A percentile compares a stretch with the other conserved stretches of the same genome.
These are phyloP conservation scores for Gallinago undulata DNA, from an alignment of 2,113 vertebrate genomes.

Conservation along the genomic window DNA sequence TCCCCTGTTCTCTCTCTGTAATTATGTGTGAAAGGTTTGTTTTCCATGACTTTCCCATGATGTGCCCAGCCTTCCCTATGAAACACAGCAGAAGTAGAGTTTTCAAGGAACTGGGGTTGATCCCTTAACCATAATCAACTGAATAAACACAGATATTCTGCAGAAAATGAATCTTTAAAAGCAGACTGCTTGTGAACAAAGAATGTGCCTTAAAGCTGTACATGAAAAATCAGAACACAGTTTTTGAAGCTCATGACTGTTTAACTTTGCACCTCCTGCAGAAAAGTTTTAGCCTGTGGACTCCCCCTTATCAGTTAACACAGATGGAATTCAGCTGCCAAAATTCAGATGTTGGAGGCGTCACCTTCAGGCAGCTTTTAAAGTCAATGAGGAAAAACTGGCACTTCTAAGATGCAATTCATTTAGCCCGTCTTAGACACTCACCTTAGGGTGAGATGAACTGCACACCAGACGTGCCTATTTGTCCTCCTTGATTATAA, in stretches of 20 bases:
- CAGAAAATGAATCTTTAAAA: not conserved
- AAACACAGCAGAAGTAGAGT: not conserved
- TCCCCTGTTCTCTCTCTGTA: not conserved
- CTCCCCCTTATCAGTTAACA: not conserved
- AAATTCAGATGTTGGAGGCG: not conserved
- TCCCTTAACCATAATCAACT: not conserved
- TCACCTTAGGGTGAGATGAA: not conserved
- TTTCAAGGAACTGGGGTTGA: too few relatives aligned
- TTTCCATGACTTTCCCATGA: not conserved
- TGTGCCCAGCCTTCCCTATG: not conserved
- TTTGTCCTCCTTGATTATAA: constrained; percentile 16
- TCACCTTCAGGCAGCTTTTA: constrained; percentile 6
- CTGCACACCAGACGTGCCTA: not conserved
- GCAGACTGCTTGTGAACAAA: not conserved
- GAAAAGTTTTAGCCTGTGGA: not conserved
- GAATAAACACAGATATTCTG: not conserved
- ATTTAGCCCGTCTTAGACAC: constrained; percentile 4
- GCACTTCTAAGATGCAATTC: not conserved
- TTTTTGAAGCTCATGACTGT: not conserved
- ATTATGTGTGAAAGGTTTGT: not conserved
- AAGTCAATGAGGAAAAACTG: not conserved
- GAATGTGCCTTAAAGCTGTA: not conserved
- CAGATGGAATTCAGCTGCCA: not conserved
- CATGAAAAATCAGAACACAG: not conserved
- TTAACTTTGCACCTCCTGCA: not conserved